Evolutionary conservation across 2,888 invertebrate species (phyloP).

Genomic region (Lumbricus terrestris): DNA sequence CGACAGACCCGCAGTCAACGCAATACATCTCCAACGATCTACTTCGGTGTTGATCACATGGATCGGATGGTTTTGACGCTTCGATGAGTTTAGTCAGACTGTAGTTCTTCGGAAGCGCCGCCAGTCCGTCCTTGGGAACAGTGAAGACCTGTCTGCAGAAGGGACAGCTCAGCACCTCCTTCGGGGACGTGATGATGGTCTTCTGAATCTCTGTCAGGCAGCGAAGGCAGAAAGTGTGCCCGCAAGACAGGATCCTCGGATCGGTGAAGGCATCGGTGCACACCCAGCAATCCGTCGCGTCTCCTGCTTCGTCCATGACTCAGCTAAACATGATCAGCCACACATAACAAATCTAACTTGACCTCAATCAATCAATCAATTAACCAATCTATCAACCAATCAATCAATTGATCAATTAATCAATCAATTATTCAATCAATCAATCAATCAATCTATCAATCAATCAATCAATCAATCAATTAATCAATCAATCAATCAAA

Average conservation of each 20-base stretch:
- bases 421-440: too few species aligned
- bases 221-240: not conserved
- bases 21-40: not conserved
- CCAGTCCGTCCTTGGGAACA: not conserved
- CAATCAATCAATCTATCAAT: too few species aligned
- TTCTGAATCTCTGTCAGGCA: not conserved
- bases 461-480: too few species aligned
- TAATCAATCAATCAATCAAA: too few species aligned
- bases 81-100: not conserved
- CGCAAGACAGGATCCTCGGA: not conserved
- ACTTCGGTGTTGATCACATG: not conserved
- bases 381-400: too few species aligned
- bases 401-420: too few species aligned
- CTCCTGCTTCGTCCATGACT: not conserved
- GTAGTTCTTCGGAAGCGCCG: not conserved
- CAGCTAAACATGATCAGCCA: not conserved
- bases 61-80: not conserved
- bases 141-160: not conserved
- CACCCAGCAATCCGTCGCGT: not conserved
- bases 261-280: not conserved
- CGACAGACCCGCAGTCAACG: not conserved
- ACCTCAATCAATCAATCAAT: not conserved
- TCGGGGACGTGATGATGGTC: not conserved
- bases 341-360: not conserved
- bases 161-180: not conserved